A percentile compares a stretch with the other conserved stretches of the same genome.
These are phyloP conservation scores for Oreocharis arfaki DNA, from an alignment of 2,113 vertebrate species.

Conservation along the genomic window DNA sequence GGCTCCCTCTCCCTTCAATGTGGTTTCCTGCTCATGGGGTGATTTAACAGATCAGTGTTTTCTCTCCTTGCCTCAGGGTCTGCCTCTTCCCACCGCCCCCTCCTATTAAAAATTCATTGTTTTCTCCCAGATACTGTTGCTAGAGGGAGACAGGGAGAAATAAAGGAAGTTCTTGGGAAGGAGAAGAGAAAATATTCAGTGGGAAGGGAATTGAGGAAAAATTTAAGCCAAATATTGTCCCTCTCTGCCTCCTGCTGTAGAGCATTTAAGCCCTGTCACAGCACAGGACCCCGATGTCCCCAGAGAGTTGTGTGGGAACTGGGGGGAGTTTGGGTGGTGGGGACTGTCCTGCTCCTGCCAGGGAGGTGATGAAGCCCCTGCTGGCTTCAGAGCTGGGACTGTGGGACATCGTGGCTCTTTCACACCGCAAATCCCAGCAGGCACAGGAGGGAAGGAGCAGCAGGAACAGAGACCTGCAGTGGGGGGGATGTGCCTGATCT, in stretches of 20 bases:
- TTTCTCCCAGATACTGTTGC: slow-evolving; percentile 24
- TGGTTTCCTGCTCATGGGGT: background rate
- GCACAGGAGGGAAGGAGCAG: background rate
- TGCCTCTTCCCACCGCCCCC: background rate
- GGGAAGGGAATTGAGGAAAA: background rate
- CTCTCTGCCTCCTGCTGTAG: background rate
- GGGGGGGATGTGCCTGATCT: background rate
- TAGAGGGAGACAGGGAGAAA: slow-evolving; percentile 5
- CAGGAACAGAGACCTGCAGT: background rate
- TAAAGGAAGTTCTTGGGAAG: background rate
- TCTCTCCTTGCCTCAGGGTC: background rate
- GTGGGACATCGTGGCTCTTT: rapidly evolving
- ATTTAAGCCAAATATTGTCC: background rate
- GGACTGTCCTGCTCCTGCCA: background rate
- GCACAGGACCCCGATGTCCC: background rate
- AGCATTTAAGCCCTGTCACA: rapidly evolving
- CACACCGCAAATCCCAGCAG: background rate
- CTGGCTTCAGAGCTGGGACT: background rate
- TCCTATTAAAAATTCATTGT: slow-evolving; percentile 50
- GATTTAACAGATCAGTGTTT: background rate
- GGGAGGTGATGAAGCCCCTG: background rate
- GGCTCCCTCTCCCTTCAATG: background rate
- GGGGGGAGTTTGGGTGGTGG: background rate
- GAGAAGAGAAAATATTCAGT: background rate
- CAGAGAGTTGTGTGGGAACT: background rate